These are phyloP conservation scores for Yponomeuta cagnagella DNA, from an alignment of 2,888 invertebrate species.

Conservation along the genomic window DNA sequence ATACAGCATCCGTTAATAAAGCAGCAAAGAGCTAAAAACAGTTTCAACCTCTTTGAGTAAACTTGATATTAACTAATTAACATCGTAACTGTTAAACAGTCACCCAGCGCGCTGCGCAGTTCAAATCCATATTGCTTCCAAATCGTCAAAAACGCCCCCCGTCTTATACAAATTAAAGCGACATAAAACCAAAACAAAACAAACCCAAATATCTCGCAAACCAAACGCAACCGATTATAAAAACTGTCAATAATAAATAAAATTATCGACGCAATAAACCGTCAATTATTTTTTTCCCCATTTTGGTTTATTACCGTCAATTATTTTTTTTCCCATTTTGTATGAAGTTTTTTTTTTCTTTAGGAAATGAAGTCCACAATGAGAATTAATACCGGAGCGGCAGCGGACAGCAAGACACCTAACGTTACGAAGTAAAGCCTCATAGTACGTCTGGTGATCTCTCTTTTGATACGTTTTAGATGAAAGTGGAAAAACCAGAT, in stretches of 20 bases:
- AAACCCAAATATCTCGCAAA: not conserved
- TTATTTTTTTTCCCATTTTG: slow-evolving; percentile 18
- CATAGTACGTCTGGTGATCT: not conserved
- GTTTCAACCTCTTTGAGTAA: too few species aligned
- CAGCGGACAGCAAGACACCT: slow-evolving; percentile 33
- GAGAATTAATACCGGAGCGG: slow-evolving; percentile 57
- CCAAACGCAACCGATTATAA: not conserved
- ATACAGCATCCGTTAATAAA: too few species aligned
- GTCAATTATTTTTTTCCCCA: slow-evolving; percentile 17
- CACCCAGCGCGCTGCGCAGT: too few species aligned
- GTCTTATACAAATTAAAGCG: not conserved
- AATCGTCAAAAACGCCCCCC: not conserved
- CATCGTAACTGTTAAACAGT: too few species aligned
- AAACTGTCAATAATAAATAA: slow-evolving; percentile 14
- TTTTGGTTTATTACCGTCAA: too few species aligned
- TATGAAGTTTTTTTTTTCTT: slow-evolving; percentile 22
- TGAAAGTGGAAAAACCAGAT: not conserved
- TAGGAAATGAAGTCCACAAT: slow-evolving; percentile 62
- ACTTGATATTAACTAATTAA: too few species aligned
- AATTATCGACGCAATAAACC: slow-evolving; percentile 14
- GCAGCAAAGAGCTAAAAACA: too few species aligned
- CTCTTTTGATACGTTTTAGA: not conserved
- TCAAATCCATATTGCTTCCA: too few species aligned
- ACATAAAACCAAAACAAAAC: not conserved
- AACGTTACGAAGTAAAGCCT: not conserved